Evolutionary conservation across 2,888 invertebrate genomes (phyloP).

Genomic region (Hirtodrosophila alboralis): DNA sequence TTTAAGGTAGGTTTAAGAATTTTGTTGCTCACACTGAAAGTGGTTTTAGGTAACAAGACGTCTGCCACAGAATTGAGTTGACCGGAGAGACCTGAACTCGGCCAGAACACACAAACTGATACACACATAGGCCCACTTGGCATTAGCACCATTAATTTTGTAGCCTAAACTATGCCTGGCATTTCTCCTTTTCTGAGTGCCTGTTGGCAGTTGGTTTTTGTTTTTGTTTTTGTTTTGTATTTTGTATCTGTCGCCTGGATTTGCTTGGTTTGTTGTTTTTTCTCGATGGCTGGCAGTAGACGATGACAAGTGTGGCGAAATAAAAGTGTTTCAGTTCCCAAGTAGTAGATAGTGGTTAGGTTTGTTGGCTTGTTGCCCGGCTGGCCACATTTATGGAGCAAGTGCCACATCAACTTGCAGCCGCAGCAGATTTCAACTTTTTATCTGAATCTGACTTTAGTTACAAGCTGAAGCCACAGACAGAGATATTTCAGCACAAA

Average conservation of each 20-base stretch:
- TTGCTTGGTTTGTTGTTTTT: conserved; percentile 30
- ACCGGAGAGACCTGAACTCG: conserved; percentile 27
- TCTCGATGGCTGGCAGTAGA: conserved; percentile 31
- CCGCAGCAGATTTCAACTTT: conserved; percentile 71
- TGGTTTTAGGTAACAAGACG: conserved; percentile 56
- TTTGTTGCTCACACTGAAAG: conserved; percentile 58
- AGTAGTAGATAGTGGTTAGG: conserved; percentile 50
- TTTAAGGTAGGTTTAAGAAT: conserved; percentile 36
- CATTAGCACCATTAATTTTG: conserved; percentile 78
- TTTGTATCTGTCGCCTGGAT: conserved; percentile 38
- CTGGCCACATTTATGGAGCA: conserved; percentile 53
- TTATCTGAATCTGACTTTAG: conserved; percentile 64
- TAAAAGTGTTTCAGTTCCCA: conserved; percentile 56
- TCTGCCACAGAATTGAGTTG: conserved; percentile 56
- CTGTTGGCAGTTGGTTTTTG: conserved; percentile 34
- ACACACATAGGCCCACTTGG: conserved; percentile 37
- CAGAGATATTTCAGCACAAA: conserved; percentile 65
- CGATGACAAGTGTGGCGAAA: conserved; percentile 18
- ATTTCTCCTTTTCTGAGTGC: conserved; percentile 37
- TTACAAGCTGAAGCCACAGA: conserved; percentile 60
- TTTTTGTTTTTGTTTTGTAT: conserved; percentile 25
- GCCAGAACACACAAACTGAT: conserved; percentile 10
- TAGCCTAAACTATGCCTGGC: conserved; percentile 61
- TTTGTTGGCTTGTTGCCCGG: background rate
- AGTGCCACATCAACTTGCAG: conserved; percentile 66